Evolutionary conservation across 37 sponge, comb jelly and placozoan genomes (phyloP).

Genomic region (Beroe forskalii): DNA sequence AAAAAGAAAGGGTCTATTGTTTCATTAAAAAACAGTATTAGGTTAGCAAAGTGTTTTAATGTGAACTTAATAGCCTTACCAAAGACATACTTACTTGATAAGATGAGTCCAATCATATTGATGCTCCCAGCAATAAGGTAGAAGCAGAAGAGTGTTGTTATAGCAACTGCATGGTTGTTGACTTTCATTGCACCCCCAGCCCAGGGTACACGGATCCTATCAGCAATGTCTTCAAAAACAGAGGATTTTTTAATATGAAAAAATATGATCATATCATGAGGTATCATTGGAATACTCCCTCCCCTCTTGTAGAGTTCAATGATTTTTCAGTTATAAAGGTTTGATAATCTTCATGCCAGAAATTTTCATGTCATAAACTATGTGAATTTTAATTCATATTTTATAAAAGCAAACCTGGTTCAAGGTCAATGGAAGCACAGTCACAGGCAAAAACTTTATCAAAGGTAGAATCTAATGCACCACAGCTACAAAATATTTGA

Average conservation of each 20-base stretch:
- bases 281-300: too few relatives aligned
- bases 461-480: constrained; percentile 20
- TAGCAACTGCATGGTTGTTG: constrained; percentile 42
- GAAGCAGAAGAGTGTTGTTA: constrained; percentile 49
- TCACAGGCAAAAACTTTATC: constrained; percentile 16
- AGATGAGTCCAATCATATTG: neutral
- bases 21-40: too few relatives aligned
- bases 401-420: neutral
- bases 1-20: too few relatives aligned
- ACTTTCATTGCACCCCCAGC: constrained; percentile 63
- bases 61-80: too few relatives aligned
- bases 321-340: too few relatives aligned
- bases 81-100: constrained; percentile 16
- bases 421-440: neutral
- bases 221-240: constrained; percentile 48
- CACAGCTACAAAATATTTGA: constrained; percentile 42
- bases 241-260: too few relatives aligned
- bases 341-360: too few relatives aligned
- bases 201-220: constrained; percentile 41
- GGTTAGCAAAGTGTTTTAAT: too few relatives aligned
- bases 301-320: too few relatives aligned
- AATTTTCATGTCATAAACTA: too few relatives aligned
- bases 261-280: too few relatives aligned
- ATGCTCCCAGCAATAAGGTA: constrained; percentile 28
- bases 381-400: too few relatives aligned